Base-by-base conservation (phyloP, 1,140 invertebrate genomes). In the Drosophila parabipectinata region DNA sequence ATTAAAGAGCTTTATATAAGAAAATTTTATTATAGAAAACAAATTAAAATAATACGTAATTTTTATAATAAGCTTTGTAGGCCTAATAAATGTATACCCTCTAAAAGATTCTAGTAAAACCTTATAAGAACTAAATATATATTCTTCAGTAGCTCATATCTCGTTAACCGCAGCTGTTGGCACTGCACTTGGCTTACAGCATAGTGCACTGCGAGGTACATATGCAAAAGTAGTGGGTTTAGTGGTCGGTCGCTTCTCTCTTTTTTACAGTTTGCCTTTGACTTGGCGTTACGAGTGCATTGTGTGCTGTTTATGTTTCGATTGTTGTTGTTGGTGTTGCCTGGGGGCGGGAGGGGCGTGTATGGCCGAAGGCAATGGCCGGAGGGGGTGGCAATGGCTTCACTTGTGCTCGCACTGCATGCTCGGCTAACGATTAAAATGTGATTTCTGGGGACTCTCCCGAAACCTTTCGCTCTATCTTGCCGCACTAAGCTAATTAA, bases 211-310 rank as follows among this genome's bases (percentile, higher is more conserved):
- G 39, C 3, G 15, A 68, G 47, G 64, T 87, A 60, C 82, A 81
- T 71, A 57, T 73, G 63, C 66, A 18, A 44, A 44, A 44, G 9
- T n/a, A 32, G 28, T 34, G 26, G 26, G 28, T 52, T 15, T 32
- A 15, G 21, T 54, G 58, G 21, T 61, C 21, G 50, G 79, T 64
- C 50, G 64, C 63, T 71, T 67, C 64, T 64, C 77, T 85, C 64
- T 53, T 71, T 71, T 81, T 77, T 72, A 74, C 62, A n/a, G 34
- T 12, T 81, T 84, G 53, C 53, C 64, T 64, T 81, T 66, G 79
- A 61, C 64, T 71, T 80, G 15, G 44, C 21, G 44, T 77, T 75
- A 75, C 32, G 60, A 51, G 8, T 44, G 41, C 39, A n/a, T 41
- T 6, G 30, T 56, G n/a, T 52, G 48, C 45, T 81, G 32, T 78